Conservation (phyloP, 2,888 invertebrate genomes). For the Heliconius erato region DNA sequence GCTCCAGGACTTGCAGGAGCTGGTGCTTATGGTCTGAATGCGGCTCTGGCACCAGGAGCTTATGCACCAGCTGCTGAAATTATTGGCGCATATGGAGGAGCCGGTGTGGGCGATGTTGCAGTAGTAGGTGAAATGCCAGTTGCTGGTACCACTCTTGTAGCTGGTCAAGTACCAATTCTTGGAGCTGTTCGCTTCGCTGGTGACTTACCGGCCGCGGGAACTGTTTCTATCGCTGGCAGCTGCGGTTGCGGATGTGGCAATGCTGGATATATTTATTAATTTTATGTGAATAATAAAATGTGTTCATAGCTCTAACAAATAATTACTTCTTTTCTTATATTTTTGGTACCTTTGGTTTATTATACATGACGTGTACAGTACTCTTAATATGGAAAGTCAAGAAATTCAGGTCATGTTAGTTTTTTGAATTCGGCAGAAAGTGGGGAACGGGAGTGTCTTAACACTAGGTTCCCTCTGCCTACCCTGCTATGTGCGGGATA, state of each 20-base stretch:
- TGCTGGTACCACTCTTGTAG: constrained; percentile 56
- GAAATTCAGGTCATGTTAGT: too few species aligned
- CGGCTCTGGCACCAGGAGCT: constrained; percentile 27
- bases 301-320: not conserved
- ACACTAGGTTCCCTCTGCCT: too few species aligned
- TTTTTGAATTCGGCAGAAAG: too few species aligned
- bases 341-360: too few species aligned
- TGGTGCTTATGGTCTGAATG: constrained; percentile 7
- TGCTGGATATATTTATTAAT: constrained; percentile 24
- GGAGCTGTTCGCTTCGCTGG: constrained; percentile 65
- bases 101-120: constrained; percentile 56
- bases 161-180: constrained; percentile 62
- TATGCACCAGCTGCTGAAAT: constrained; percentile 36
- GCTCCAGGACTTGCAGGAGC: constrained; percentile 35
- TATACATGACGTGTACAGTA: too few species aligned
- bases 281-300: not conserved
- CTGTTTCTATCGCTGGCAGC: constrained; percentile 37
- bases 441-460: too few species aligned
- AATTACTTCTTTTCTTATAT: too few species aligned
- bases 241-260: constrained; percentile 39
- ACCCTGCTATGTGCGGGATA: too few species aligned
- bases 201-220: constrained; percentile 61
- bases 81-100: constrained; percentile 44
- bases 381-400: too few species aligned
- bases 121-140: constrained; percentile 38